phyloP scores from a whole-genome alignment of 1,140 invertebrate species.

The Chionoecetes opilio region DNA sequence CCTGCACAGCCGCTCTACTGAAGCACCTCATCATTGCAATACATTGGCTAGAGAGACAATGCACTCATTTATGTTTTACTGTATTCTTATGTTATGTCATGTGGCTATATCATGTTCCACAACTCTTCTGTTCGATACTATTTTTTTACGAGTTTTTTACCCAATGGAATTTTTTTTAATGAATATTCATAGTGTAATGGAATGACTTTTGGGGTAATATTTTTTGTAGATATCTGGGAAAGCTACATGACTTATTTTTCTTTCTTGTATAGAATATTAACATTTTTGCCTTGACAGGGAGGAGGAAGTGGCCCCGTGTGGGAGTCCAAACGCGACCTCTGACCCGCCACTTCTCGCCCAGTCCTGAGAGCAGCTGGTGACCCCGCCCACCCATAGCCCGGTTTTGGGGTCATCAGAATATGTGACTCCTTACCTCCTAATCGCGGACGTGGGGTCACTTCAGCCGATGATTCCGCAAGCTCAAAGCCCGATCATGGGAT shows the following conservation, averaged over 20 bases:
- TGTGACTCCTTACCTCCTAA: background rate
- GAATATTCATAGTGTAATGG: background rate
- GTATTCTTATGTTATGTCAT: conserved; percentile 41
- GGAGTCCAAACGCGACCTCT: conserved; percentile 67
- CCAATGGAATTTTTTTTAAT: background rate
- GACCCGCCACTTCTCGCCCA: conserved; percentile 65
- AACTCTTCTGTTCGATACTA: background rate
- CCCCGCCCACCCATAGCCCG: conserved; percentile 48
- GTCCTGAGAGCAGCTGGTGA: conserved; percentile 55
- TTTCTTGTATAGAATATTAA: background rate
- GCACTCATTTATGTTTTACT: conserved; percentile 10
- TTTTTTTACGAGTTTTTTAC: background rate
- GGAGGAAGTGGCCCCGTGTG: conserved; percentile 61
- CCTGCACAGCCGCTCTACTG: conserved; percentile 41
- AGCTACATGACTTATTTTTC: background rate
- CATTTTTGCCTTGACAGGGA: conserved; percentile 38
- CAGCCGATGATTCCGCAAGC: background rate
- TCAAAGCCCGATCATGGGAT: conserved; percentile 18
- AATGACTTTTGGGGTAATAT: background rate
- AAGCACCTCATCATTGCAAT: conserved; percentile 54
- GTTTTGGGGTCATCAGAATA: background rate
- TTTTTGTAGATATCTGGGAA: background rate
- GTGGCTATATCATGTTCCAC: background rate
- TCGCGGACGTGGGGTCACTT: conserved; percentile 1
- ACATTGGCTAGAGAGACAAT: conserved; percentile 59